Evolutionary conservation across 53 echinoderm and acorn worm genomes (phyloP).

Genomic region (Hippasteria phrygiana): DNA sequence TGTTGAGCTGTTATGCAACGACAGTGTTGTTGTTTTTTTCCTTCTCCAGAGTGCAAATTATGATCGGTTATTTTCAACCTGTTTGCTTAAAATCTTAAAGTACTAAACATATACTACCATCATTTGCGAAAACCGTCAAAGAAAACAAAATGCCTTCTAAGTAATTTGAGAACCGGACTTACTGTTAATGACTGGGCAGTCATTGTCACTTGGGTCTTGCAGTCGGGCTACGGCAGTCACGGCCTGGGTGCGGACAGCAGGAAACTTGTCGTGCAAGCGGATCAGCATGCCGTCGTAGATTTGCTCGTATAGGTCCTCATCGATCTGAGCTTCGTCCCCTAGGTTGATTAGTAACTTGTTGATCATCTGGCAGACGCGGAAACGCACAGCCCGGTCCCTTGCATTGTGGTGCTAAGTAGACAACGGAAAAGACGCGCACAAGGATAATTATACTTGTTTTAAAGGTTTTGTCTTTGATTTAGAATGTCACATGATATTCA

Average conservation of each 20-base stretch:
- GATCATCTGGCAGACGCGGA: constrained; percentile 95
- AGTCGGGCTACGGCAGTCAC: constrained; percentile 89
- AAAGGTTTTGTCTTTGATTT: no score
- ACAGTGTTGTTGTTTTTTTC: no score
- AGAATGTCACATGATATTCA: no score
- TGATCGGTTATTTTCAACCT: no score
- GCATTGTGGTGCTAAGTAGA: constrained; percentile 88
- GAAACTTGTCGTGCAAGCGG: constrained; percentile 87
- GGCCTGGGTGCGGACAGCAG: constrained; percentile 89
- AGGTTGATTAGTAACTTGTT: constrained; percentile 88
- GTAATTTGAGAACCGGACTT: neutral
- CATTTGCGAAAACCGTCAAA: no score
- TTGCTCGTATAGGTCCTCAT: constrained; percentile 89
- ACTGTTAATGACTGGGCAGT: constrained; percentile 93
- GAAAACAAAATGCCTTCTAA: neutral
- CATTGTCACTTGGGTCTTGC: constrained; percentile 87
- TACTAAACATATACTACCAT: no score
- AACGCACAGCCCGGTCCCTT: constrained; percentile 90
- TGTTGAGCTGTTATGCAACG: no score
- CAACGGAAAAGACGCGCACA: no score
- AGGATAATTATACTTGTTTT: no score
- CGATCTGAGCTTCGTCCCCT: constrained; percentile 93
- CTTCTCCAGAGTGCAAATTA: no score
- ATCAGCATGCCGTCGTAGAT: constrained; percentile 95
- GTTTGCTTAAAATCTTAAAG: no score